Evolutionary conservation across 2,888 invertebrate genomes (phyloP).

Genomic region (Synanthedon tipuliformis): DNA sequence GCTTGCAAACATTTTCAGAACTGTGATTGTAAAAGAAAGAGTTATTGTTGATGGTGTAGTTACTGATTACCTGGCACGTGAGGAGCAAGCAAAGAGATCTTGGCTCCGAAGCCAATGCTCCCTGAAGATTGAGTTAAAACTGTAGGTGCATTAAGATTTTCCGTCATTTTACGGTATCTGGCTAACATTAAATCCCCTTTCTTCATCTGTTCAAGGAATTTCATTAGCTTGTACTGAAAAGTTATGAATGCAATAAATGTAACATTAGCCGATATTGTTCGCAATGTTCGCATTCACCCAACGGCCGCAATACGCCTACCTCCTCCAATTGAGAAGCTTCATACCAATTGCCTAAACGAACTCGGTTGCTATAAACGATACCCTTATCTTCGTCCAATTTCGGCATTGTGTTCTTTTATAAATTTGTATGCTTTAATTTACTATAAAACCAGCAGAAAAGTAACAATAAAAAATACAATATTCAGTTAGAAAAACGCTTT

Average conservation of each 20-base stretch:
- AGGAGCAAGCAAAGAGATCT: slow-evolving; percentile 45
- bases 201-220: slow-evolving; percentile 56
- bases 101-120: slow-evolving; percentile 41
- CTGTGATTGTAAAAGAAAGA: no score
- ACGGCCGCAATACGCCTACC: slow-evolving; percentile 17
- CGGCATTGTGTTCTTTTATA: slow-evolving; percentile 17
- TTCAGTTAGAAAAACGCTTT: not conserved
- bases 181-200: slow-evolving; percentile 54
- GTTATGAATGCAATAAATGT: not conserved
- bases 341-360: slow-evolving; percentile 58
- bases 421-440: slow-evolving; percentile 1
- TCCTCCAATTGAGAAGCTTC: slow-evolving; percentile 55
- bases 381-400: slow-evolving; percentile 43
- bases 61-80: slow-evolving; percentile 36
- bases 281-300: not conserved
- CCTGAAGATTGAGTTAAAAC: slow-evolving; percentile 45
- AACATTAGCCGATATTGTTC: slow-evolving; percentile 2
- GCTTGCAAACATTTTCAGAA: no score
- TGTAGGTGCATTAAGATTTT: slow-evolving; percentile 42
- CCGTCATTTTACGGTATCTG: slow-evolving; percentile 48
- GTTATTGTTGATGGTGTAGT: no score
- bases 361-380: slow-evolving; percentile 49
- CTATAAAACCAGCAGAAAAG: slow-evolving; percentile 1
- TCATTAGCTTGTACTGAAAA: slow-evolving; percentile 45
- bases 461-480: not conserved